Base-by-base conservation (phyloP, 2,888 invertebrate species). In the Caenorhabditis virilis region DNA sequence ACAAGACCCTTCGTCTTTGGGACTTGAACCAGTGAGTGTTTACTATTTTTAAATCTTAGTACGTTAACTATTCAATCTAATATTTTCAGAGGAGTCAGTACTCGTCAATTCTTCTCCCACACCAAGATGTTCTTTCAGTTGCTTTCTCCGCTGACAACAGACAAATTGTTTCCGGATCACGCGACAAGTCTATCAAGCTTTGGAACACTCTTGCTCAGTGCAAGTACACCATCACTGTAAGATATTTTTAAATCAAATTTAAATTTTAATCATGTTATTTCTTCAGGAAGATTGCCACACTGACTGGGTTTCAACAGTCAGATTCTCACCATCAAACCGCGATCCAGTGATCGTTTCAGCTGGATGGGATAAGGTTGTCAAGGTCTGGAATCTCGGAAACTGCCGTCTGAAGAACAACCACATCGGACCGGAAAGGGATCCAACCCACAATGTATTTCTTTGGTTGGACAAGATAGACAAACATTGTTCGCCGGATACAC, bases 131-230 rank as follows among this genome's bases (percentile, higher is more conserved):
- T 39, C 88, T 98, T 83, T 95, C 95, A 74, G 98, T 99, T 78
- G 98, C 97, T 20, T 98, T 98, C 88, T 97, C 97, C 46, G 95
- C 95, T 83, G 98, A 99, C 87, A 98, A 98, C 86, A 90, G 98
- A 85, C 98, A 98, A 87, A 98, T 99, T 84, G 97, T 99, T 7
- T 97, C 95, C 75, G 97, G 95, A 51, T 95, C 95, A 43, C 90
- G 97, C 53, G 98, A 99, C 88, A 95, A 93, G 86, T 94, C 94
- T 71, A 97, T 98, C 86, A 98, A 98, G 87, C 86, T 98, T 85
- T 98, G 98, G 98, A 99, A 98, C 86, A 99, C 97, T 23, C 88
- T 98, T 78, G 98, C 97, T 27, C 95, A 97, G 85, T 99, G 98
- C 89, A 98, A 99, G 87, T 97, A 95, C 88, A 98, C 97, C 76